Conservation (phyloP, 2,888 invertebrate genomes). For the Pammene aurita region DNA sequence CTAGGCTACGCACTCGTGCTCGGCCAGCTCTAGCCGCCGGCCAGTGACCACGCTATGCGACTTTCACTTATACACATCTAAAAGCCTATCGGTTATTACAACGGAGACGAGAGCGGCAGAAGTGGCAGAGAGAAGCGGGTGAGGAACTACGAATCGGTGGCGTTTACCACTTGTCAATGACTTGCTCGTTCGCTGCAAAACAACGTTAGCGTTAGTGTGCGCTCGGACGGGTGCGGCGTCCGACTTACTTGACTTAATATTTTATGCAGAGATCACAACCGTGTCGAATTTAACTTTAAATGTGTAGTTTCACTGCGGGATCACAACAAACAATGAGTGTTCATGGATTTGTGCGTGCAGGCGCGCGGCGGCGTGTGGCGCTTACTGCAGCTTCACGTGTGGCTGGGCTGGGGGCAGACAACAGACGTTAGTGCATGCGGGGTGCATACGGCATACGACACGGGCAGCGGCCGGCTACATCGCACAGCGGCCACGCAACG, state of each 20-base stretch:
- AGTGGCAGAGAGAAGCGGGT: constrained; percentile 78
- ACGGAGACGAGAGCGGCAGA: constrained; percentile 74
- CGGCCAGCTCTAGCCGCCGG: constrained; percentile 47
- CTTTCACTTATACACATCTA: constrained; percentile 57
- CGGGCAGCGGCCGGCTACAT: neutral
- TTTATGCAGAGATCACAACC: constrained; percentile 79
- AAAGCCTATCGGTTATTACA: constrained; percentile 65
- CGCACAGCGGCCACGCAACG: neutral
- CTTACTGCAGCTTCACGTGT: constrained; percentile 74
- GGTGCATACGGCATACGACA: constrained; percentile 42
- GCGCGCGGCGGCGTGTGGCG: constrained; percentile 71
- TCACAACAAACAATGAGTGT: constrained; percentile 83
- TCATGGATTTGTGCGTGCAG: constrained; percentile 81
- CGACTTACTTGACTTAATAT: constrained; percentile 69
- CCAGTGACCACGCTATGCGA: constrained; percentile 49
- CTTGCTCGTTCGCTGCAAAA: constrained; percentile 88
- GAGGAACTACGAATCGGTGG: constrained; percentile 79
- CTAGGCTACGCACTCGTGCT: constrained; percentile 42
- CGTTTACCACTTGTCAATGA: constrained; percentile 87
- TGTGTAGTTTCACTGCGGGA: constrained; percentile 82
- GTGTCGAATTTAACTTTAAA: constrained; percentile 71
- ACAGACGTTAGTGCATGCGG: constrained; percentile 79
- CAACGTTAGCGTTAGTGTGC: constrained; percentile 76
- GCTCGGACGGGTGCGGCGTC: constrained; percentile 69
- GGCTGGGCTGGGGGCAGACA: constrained; percentile 81